Percentiles rank a stretch among this genome's conserved stretches.
Conservation (phyloP, 2,797 vertebrate species). For the Rhynchonycteris naso region DNA sequence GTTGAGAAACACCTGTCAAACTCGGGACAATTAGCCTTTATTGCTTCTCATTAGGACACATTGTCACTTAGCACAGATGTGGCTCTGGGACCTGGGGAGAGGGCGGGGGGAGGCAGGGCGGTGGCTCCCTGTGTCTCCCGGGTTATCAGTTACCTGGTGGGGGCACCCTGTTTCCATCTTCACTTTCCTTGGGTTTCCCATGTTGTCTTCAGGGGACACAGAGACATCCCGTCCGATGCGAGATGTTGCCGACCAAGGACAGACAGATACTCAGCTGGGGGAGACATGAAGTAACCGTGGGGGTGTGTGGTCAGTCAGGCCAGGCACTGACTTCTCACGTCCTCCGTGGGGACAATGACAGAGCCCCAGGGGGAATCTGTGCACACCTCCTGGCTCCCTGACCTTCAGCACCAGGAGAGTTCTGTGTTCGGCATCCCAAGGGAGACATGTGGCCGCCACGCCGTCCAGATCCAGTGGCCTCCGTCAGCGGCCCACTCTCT, state of each 20-base stretch:
- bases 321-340: not conserved
- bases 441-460: not conserved
- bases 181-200: not conserved
- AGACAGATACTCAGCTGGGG: not conserved
- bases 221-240: not conserved
- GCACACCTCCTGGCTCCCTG: not conserved
- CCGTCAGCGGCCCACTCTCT: not conserved
- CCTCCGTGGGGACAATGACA: not conserved
- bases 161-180: not conserved
- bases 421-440: rapidly evolving
- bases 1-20: slow-evolving; percentile 66
- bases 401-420: not conserved
- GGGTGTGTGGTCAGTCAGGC: rapidly evolving
- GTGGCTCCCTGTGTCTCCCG: not conserved
- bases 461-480: no score
- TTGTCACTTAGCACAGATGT: slow-evolving; percentile 52
- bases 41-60: slow-evolving; percentile 65
- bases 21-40: slow-evolving; percentile 69
- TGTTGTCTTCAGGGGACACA: not conserved
- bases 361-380: no score
- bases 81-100: not conserved
- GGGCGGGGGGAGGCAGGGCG: rapidly evolving
- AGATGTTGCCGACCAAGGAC: not conserved
- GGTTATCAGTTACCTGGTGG: not conserved
- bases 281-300: not conserved